Conservation (phyloP, 2,797 vertebrate species). For the Cottoperca gobio region DNA sequence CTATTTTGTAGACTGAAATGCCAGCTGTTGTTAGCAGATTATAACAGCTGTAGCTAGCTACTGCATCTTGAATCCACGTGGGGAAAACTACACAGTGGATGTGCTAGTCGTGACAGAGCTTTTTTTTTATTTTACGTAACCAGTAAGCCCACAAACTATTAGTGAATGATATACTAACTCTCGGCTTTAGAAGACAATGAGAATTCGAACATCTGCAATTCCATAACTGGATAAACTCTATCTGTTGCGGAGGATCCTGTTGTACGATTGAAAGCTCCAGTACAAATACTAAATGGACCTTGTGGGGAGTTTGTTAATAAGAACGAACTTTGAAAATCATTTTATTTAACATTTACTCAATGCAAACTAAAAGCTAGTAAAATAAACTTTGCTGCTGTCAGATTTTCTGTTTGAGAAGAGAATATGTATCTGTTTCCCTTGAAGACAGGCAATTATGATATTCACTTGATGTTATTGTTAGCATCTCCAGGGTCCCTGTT, state of each 20-base stretch:
- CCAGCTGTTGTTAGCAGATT: neutral
- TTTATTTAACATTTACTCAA: neutral
- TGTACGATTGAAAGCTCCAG: neutral
- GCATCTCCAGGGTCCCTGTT: conserved; percentile 47
- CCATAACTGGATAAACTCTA: neutral
- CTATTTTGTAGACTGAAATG: neutral
- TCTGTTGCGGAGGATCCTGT: neutral
- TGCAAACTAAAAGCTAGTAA: too few relatives aligned
- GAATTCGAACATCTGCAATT: neutral
- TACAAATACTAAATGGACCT: too few relatives aligned
- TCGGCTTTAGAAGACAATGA: too few relatives aligned
- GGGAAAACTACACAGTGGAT: neutral
- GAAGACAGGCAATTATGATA: conserved; percentile 13
- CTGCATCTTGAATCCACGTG: too few relatives aligned
- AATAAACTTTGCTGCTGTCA: conserved; percentile 12
- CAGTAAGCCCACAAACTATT: neutral
- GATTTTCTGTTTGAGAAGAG: conserved; percentile 23
- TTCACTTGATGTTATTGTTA: conserved; percentile 51
- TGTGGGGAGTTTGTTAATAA: too few relatives aligned
- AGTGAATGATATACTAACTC: too few relatives aligned
- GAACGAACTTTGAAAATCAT: neutral
- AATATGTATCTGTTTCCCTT: conserved; percentile 27
- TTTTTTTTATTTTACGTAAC: too few relatives aligned
- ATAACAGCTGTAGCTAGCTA: too few relatives aligned
- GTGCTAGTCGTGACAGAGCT: neutral